Evolutionary conservation across 2,888 invertebrate genomes (phyloP).

Genomic region (Drosophila borborema): DNA sequence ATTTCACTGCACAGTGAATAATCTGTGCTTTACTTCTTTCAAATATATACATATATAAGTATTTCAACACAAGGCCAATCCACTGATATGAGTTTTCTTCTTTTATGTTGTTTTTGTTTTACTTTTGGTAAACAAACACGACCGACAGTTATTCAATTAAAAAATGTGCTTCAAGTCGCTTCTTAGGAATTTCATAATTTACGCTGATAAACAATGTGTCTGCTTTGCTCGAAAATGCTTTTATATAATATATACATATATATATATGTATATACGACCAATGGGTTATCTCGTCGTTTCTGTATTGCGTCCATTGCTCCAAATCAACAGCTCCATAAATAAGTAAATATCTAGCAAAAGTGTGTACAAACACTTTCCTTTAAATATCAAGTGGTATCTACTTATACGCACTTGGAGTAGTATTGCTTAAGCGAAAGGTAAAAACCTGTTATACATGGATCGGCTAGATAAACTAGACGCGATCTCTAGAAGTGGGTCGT

Average conservation of each 20-base stretch:
- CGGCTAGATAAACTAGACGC: conserved; percentile 42
- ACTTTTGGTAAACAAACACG: conserved; percentile 3
- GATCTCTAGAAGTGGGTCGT: conserved; percentile 50
- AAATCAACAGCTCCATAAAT: background rate
- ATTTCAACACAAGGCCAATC: conserved; percentile 16
- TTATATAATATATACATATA: background rate
- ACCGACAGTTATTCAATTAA: conserved; percentile 5
- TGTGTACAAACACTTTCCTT: conserved; percentile 26
- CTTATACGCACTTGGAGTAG: conserved; percentile 19
- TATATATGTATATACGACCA: background rate
- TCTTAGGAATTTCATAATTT: conserved; percentile 4
- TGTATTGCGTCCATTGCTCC: background rate
- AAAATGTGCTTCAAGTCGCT: background rate
- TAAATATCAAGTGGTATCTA: conserved; percentile 4
- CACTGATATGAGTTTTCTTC: background rate
- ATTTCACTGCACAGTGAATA: background rate
- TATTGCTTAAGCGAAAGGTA: conserved; percentile 41
- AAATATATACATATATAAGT: background rate
- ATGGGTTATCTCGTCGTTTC: conserved; percentile 6
- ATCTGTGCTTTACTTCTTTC: background rate
- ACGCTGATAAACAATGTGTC: conserved; percentile 30
- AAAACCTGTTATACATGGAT: conserved; percentile 44
- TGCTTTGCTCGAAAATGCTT: conserved; percentile 3
- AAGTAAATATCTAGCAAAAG: background rate
- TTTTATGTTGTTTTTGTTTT: background rate